Evolutionary conservation across 2,888 invertebrate species (phyloP), one percentile per base, ranked within the genome.

Genomic region (Parasteatoda lunata): DNA sequence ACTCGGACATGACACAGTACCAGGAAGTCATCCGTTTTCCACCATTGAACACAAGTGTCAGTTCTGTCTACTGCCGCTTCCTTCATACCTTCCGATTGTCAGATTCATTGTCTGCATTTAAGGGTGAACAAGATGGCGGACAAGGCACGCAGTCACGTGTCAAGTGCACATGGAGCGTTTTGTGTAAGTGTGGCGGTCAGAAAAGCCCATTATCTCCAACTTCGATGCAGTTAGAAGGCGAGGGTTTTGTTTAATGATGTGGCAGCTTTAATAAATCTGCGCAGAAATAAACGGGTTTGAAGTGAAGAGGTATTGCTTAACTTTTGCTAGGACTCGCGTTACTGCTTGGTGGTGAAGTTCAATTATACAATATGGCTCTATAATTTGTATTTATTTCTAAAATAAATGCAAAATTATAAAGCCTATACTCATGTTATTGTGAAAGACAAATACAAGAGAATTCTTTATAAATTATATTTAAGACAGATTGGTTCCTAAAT

Each of bases 61-160:
- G 59, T 59, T 13, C 9, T n/a, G 8, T n/a, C n/a, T n/a, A 59
- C 9, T n/a, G n/a, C 59, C 9, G 11, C 59, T 59, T n/a, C 59
- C 59, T n/a, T 7, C n/a, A n/a, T 59, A 59, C 59, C 59, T 59
- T 59, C 59, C 11, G n/a, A 59, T 59, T 59, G 59, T 59, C 59
- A 59, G 59, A 59, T 59, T 59, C 59, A 59, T 59, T 59, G 59
- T 59, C 59, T 59, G 59, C n/a, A 59, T 59, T 59, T 59, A 30
- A n/a, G 59, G 59, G 11, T 59, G 59, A 59, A 69, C 78, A 78
- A 70, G 54, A 69, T 70, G 78, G 78, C 54, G 78, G 9, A 59
- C 59, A 13, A n/a, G n/a, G 59, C 11, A n/a, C n/a, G 78, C 70
- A 68, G 54, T 77, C 77, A 77, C 77, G 52, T 78, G 78, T 78